Evolutionary conservation across 2,113 vertebrate genomes (phyloP), one percentile per base, ranked within the genome.

Genomic region (Murina feae): DNA sequence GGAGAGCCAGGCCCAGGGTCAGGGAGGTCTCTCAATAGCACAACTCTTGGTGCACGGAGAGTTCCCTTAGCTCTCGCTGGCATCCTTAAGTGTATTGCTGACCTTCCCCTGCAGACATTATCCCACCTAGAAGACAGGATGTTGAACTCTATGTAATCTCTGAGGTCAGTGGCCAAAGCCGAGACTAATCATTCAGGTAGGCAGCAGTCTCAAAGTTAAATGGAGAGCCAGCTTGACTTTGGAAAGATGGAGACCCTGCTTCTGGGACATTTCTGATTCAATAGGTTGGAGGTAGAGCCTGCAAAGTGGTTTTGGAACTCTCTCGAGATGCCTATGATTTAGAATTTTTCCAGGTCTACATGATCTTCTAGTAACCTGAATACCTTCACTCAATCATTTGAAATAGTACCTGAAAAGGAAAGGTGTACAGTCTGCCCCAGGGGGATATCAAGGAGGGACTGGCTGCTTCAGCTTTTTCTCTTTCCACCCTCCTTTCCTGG

Each of bases 351-450:
- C 30, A 78, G 60, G 60, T 81, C 66, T 47, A 9, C 30, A 18
- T 49, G 55, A 25, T 58, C n/a, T 23, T 69, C 42, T 44, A 0
- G 14, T 89, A 8, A 49, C 39, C 82, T 5, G 20, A 74, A 49
- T 71, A 10, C 12, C 2, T 20, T 53, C 21, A 21, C 88, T 75
- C 30, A 30, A 35, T n/a, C n/a, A 6, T 14, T 28, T 65, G 83
- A 85, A 85, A 51, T 4, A n/a, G 10, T 8, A 65, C 55, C 0
- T 21, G 37, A 68, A 91, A 83, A 74, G 17, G 21, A 37, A 17
- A 35, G 2, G 35, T 21, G 4, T 10, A 9, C 20, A 16, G 4
- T 25, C n/a, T 0, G 4, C 35, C 7, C 30, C 2, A 0, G 14
- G 13, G 30, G 65, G 39, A 6, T 14, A 32, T 49, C 6, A 2